A percentile compares a stretch with the other conserved stretches of the same genome.
Evolutionary conservation across 2,113 vertebrate genomes (phyloP).

Genomic region (Rhadina sibilatrix): DNA sequence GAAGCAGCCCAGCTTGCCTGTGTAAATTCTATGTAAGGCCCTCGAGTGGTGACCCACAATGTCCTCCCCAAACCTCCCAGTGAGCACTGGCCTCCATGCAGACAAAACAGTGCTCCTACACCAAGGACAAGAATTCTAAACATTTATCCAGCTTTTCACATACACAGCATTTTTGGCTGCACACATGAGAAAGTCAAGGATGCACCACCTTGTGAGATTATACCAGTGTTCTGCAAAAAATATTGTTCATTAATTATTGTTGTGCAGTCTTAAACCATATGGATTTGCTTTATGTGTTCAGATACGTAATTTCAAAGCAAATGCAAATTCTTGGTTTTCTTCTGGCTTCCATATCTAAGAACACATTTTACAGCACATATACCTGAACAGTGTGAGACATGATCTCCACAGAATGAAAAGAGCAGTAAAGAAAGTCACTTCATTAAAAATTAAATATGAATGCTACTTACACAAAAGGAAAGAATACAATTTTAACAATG

Average conservation of each 20-base stretch:
- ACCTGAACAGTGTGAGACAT: neutral
- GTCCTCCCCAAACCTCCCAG: neutral
- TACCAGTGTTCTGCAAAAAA: neutral
- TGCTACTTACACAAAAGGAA: neutral
- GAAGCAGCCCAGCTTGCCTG: neutral
- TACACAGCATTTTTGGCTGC: neutral
- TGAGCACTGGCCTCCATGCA: neutral
- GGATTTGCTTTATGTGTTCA: neutral
- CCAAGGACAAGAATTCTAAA: neutral
- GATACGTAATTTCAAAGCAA: neutral
- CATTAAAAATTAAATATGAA: neutral
- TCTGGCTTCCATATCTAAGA: neutral
- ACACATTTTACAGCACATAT: neutral
- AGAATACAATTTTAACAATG: neutral
- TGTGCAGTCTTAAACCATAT: neutral
- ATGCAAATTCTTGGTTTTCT: neutral
- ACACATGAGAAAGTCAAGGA: neutral
- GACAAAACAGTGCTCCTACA: neutral
- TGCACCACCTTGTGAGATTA: neutral
- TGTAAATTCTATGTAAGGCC: neutral
- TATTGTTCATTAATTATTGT: neutral
- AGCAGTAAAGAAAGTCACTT: neutral
- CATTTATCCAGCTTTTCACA: neutral
- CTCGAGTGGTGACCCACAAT: accelerated
- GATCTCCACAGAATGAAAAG: neutral